Percentiles rank a stretch among this genome's conserved stretches.
These are phyloP conservation scores for Danio tinwini DNA, from an alignment of 2,797 vertebrate genomes.

Conservation along the genomic window DNA sequence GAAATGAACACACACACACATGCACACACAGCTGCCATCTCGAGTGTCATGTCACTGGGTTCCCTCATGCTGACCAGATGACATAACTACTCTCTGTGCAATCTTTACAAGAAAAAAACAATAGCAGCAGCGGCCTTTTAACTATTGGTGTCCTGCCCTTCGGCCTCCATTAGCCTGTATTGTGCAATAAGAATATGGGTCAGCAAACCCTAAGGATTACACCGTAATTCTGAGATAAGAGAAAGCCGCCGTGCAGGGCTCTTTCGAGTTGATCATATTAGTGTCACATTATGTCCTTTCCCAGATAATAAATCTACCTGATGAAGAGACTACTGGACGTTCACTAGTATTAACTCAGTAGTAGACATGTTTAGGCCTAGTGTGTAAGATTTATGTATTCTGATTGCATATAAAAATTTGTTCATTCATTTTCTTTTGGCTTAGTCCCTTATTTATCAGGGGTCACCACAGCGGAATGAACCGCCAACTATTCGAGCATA, in stretches of 20 bases:
- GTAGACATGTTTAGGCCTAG: no score
- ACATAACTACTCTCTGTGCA: constrained; percentile 50
- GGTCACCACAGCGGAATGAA: no score
- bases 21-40: constrained; percentile 44
- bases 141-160: background rate
- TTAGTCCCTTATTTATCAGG: no score
- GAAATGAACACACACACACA: background rate
- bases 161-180: constrained; percentile 4
- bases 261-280: constrained; percentile 18
- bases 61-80: constrained; percentile 50
- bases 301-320: background rate
- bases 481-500: no score
- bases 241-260: background rate
- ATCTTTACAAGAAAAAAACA: background rate
- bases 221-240: constrained; percentile 16
- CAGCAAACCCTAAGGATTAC: constrained; percentile 22
- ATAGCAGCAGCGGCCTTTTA: background rate
- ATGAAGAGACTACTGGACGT: background rate
- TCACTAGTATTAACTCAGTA: background rate
- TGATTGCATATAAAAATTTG: no score
- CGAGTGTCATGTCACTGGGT: constrained; percentile 47
- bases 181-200: constrained; percentile 38
- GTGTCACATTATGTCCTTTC: constrained; percentile 15
- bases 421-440: no score
- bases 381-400: no score